These are phyloP conservation scores for Psettodes erumei DNA, from an alignment of 2,113 vertebrate species.

Conservation along the genomic window DNA sequence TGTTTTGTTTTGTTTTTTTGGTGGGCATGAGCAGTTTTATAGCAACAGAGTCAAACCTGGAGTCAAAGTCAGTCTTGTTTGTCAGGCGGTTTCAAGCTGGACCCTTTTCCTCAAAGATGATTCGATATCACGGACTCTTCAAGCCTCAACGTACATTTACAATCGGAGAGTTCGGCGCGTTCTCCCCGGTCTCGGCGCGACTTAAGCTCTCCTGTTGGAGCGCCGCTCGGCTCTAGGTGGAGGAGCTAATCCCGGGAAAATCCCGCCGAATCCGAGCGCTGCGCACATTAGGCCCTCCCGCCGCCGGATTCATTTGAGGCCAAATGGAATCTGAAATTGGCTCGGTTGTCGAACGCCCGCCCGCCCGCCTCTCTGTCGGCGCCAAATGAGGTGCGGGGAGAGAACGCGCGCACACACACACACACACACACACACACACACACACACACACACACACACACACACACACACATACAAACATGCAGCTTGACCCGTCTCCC, in stretches of 20 bases:
- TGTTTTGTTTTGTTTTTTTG: no score
- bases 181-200: no score
- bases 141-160: no score
- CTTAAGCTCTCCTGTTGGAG: slow-evolving; percentile 17
- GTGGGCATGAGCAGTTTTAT: no score
- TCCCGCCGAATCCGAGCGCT: slow-evolving; percentile 40
- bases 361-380: slow-evolving; percentile 35
- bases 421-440: slow-evolving; percentile 23
- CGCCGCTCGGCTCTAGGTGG: slow-evolving; percentile 31
- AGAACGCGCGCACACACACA: slow-evolving; percentile 19
- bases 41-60: no score
- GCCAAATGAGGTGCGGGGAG: slow-evolving; percentile 21
- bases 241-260: slow-evolving; percentile 55
- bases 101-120: no score
- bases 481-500: slow-evolving; percentile 14
- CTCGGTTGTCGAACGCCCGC: slow-evolving; percentile 17
- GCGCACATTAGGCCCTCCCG: slow-evolving; percentile 36
- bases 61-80: no score
- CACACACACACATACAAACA: slow-evolving; percentile 23
- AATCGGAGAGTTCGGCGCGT: no score
- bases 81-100: no score
- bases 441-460: slow-evolving; percentile 21
- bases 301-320: slow-evolving; percentile 47
- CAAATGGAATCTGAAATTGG: slow-evolving; percentile 65
- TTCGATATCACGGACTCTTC: no score